These are phyloP conservation scores for Notolabrus celidotus DNA, from an alignment of 2,797 vertebrate species.

Conservation along the genomic window DNA sequence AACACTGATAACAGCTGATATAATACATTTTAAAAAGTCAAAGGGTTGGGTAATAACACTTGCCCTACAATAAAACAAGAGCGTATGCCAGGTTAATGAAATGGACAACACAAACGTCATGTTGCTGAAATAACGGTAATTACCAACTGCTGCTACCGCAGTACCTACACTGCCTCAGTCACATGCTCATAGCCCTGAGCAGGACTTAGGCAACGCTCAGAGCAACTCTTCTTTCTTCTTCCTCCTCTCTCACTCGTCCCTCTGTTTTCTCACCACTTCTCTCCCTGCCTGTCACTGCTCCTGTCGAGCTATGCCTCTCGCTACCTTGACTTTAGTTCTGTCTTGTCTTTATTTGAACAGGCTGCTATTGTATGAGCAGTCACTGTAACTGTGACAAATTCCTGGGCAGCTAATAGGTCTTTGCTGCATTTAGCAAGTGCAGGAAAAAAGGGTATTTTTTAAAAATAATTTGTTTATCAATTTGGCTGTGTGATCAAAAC, in stretches of 20 bases:
- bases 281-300: conserved; percentile 41
- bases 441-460: no score
- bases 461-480: no score
- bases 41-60: conserved; percentile 35
- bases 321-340: neutral
- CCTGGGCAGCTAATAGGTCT: conserved; percentile 1
- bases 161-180: conserved; percentile 55
- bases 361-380: neutral
- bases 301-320: conserved; percentile 19
- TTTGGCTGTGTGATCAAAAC: no score
- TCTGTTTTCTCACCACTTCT: conserved; percentile 1
- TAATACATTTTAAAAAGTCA: conserved; percentile 39
- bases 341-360: conserved; percentile 2
- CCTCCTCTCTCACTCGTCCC: conserved; percentile 1
- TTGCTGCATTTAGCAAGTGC: no score
- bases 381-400: neutral
- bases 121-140: conserved; percentile 77
- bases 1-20: conserved; percentile 22
- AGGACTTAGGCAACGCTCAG: conserved; percentile 51
- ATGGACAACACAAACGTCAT: conserved; percentile 54
- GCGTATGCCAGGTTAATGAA: conserved; percentile 69
- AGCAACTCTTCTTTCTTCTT: conserved; percentile 41
- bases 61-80: conserved; percentile 31
- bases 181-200: conserved; percentile 58
- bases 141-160: conserved; percentile 68